Evolutionary conservation across 2,888 invertebrate species (phyloP).

Genomic region (Anoncus sp.): DNA sequence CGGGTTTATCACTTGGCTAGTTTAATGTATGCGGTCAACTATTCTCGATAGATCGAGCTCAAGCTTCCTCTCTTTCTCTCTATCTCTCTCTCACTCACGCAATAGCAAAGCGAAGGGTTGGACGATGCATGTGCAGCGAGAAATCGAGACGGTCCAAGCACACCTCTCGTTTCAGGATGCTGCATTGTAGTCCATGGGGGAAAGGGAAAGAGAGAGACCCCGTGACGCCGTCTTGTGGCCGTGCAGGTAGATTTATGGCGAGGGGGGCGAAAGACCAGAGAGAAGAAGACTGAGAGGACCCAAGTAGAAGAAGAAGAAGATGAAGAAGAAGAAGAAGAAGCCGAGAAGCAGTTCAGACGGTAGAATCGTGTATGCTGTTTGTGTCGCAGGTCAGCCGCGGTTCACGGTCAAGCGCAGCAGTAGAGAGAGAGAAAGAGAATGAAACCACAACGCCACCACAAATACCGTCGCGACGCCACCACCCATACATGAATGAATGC

Average conservation of each 20-base stretch:
- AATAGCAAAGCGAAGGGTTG: constrained; percentile 1
- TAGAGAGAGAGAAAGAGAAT: constrained; percentile 64
- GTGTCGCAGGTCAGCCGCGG: constrained; percentile 81
- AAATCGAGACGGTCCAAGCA: constrained; percentile 49
- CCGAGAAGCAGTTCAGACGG: constrained; percentile 52
- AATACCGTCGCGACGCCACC: constrained; percentile 52
- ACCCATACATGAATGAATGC: not conserved
- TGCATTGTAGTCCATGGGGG: constrained; percentile 35
- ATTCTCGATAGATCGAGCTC: constrained; percentile 35
- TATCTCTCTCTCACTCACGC: not conserved
- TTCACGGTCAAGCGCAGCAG: constrained; percentile 79
- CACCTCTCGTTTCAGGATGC: constrained; percentile 43
- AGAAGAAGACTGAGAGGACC: constrained; percentile 40
- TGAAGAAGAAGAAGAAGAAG: constrained; percentile 39
- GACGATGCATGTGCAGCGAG: constrained; percentile 44
- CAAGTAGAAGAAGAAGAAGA: constrained; percentile 20
- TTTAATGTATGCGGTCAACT: constrained; percentile 35
- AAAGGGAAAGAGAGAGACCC: constrained; percentile 57
- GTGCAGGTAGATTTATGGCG: constrained; percentile 80
- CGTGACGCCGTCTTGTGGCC: constrained; percentile 71
- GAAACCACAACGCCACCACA: constrained; percentile 58
- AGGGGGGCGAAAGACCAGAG: constrained; percentile 64
- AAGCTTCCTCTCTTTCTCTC: not conserved
- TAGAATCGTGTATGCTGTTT: constrained; percentile 70
- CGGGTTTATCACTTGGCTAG: constrained; percentile 44